Evolutionary conservation across 2,113 vertebrate species (phyloP).

Genomic region (Scolopax mira): DNA sequence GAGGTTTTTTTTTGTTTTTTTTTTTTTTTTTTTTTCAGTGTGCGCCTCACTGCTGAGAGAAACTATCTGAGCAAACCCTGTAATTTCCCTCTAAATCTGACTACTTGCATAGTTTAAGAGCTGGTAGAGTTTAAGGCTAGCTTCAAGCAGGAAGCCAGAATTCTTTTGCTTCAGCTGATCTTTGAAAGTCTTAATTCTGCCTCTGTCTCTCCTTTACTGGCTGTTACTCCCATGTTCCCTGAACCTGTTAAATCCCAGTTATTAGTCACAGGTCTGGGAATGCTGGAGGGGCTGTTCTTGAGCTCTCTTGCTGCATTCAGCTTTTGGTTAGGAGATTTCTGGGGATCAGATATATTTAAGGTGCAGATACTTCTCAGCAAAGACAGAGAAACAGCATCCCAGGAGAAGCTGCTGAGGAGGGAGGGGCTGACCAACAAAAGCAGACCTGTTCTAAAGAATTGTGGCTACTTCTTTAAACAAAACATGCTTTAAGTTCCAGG

Average conservation of each 20-base stretch:
- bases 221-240: not conserved
- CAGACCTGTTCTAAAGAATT: not conserved
- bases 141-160: not conserved
- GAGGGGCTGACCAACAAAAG: not conserved
- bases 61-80: not conserved
- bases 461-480: not conserved
- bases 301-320: not conserved
- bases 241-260: not conserved
- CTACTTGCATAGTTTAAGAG: not conserved
- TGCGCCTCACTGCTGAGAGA: not conserved
- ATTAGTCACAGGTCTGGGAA: not conserved
- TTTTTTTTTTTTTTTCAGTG: not conserved
- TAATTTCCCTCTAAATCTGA: not conserved
- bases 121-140: not conserved
- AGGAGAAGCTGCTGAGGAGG: not conserved
- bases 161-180: not conserved
- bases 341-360: not conserved
- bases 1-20: not conserved
- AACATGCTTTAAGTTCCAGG: not conserved
- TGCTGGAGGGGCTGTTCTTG: not conserved
- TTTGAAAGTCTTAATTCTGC: not conserved
- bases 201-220: not conserved
- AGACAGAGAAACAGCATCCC: not conserved
- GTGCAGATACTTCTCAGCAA: rapidly evolving
- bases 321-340: not conserved